Evolutionary conservation across 2,113 vertebrate species (phyloP).

Genomic region (Conger conger): DNA sequence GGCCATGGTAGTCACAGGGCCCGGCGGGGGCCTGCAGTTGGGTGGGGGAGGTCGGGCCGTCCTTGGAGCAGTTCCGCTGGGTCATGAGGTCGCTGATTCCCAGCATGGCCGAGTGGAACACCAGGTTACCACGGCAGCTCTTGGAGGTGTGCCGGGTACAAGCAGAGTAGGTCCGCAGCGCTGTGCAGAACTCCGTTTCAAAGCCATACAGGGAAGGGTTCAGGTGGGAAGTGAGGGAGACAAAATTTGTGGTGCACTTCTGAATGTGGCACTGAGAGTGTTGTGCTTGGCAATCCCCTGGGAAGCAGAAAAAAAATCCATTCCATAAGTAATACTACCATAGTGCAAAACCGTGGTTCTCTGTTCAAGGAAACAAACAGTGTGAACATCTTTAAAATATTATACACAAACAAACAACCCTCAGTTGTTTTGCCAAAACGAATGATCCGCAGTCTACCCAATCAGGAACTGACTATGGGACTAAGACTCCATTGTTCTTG

Average conservation of each 20-base stretch:
- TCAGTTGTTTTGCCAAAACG: too few species aligned
- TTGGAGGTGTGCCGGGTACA: constrained; percentile 92
- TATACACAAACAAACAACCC: too few species aligned
- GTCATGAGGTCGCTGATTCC: constrained; percentile 97
- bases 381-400: too few species aligned
- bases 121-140: constrained; percentile 91
- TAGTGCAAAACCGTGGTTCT: background rate
- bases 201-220: constrained; percentile 79
- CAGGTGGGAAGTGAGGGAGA: constrained; percentile 88
- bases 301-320: background rate
- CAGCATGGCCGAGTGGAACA: constrained; percentile 91
- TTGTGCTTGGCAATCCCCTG: constrained; percentile 84
- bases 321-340: background rate
- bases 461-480: too few species aligned
- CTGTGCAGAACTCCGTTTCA: constrained; percentile 91
- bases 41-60: constrained; percentile 90
- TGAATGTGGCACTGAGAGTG: constrained; percentile 88
- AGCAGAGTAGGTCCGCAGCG: constrained; percentile 83
- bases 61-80: constrained; percentile 95
- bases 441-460: too few species aligned
- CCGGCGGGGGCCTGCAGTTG: constrained; percentile 77
- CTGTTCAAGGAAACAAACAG: too few species aligned
- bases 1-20: constrained; percentile 80
- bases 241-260: constrained; percentile 93
- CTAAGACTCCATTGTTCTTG: too few species aligned